A percentile compares a stretch with the other conserved stretches of the same genome.
Evolutionary conservation across 2,797 vertebrate species (phyloP).

Genomic region (Mormyrus proboscirostris): DNA sequence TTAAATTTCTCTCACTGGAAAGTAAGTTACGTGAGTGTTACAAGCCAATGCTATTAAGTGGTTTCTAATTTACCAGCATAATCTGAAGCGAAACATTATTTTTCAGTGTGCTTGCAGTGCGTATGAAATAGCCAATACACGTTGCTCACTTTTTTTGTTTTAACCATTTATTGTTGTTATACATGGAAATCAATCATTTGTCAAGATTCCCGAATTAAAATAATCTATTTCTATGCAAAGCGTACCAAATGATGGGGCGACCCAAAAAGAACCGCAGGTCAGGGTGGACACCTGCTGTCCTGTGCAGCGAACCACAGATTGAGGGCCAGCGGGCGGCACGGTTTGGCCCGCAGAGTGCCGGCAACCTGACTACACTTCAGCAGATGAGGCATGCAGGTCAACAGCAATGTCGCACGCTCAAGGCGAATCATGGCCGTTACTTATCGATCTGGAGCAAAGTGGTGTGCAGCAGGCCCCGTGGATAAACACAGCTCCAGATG

Average conservation of each 20-base stretch:
- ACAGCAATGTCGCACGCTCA: constrained; percentile 55
- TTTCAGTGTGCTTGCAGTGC: not conserved
- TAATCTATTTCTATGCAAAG: not conserved
- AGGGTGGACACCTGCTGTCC: not conserved
- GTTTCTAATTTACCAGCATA: not conserved
- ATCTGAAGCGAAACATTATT: not conserved
- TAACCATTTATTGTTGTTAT: not conserved
- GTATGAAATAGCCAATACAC: not conserved
- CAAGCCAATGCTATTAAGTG: not conserved
- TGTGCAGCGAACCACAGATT: not conserved
- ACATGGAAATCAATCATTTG: not conserved
- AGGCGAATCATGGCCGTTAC: constrained; percentile 71
- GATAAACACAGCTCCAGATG: constrained; percentile 82
- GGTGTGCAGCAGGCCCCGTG: constrained; percentile 64
- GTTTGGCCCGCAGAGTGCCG: constrained; percentile 52
- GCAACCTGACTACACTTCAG: constrained; percentile 53
- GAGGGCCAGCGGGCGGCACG: constrained; percentile 41
- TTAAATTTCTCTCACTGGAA: not conserved
- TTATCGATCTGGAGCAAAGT: constrained; percentile 70
- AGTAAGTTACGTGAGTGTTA: not conserved
- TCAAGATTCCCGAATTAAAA: not conserved
- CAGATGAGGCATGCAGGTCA: constrained; percentile 69
- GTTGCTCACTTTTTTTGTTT: not conserved
- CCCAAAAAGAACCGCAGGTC: not conserved
- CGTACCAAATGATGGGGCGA: not conserved